Evolutionary conservation across 1,140 invertebrate species (phyloP), one percentile per base, ranked within the genome.

Genomic region (Zaprionus nigranus): DNA sequence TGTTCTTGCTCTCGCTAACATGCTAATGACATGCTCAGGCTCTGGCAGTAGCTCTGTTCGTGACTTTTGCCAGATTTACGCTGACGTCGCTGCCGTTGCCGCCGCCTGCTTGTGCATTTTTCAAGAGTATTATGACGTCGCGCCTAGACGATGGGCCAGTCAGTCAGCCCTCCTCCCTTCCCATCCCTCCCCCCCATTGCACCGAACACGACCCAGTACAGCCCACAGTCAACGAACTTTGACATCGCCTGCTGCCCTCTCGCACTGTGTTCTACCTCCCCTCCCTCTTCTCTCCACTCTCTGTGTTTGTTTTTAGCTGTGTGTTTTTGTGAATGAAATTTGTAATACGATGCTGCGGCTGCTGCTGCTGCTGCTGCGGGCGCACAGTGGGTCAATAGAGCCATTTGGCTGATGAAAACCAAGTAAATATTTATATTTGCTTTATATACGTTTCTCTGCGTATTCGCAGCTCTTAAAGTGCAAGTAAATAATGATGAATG

Each of bases 111-210:
- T 68, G 46, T 90, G 85, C 81, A 88, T 84, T 88, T 87, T 84
- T 88, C 81, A 82, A 90, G 84, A 81, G 78, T 88, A 90, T 88
- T 88, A 88, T 90, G 84, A 88, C 81, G 75, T 73, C 51, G 82
- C 63, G 74, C 69, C 85, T 90, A 88, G 84, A 84, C 84, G 83
- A 73, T 36, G 36, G 64, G 3, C 12, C 20, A 17, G 7, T 17
- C 54, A 28, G 28, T 12, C 53, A 26, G 36, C 40, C 38, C 11
- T 5, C 59, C 28, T 2, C 1, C 26, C 26, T 0, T 6, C 26
- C 26, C 24, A 4, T 24, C 15, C 36, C 51, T 7, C 20, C 28
- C 9, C 28, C 2, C 30, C n/a, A n/a, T 11, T 34, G 30, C 12
- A 5, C 24, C 17, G 13, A 17, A 30, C 30, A 11, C 63, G 26